Evolutionary conservation across 2,797 vertebrate species (phyloP).

Genomic region (Masticophis lateralis): DNA sequence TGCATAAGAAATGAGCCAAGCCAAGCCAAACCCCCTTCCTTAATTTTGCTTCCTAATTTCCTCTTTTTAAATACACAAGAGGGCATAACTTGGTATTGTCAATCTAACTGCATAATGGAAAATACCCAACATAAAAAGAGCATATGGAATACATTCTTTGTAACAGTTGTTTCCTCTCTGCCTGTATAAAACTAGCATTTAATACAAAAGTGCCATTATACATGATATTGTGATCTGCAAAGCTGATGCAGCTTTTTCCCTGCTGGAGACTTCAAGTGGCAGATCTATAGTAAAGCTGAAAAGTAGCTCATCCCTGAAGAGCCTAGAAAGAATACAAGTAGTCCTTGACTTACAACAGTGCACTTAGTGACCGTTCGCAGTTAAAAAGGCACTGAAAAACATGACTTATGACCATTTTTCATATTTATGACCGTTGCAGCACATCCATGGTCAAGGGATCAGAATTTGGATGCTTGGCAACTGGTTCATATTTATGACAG

Average conservation of each 20-base stretch:
- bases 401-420: neutral
- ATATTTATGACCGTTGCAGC: neutral
- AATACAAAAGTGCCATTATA: neutral
- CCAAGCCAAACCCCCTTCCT: neutral
- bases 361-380: neutral
- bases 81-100: neutral
- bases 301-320: neutral
- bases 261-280: neutral
- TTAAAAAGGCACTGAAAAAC: neutral
- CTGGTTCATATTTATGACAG: neutral
- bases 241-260: neutral
- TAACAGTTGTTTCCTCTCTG: neutral
- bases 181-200: neutral
- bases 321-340: neutral
- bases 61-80: neutral
- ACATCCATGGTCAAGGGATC: neutral
- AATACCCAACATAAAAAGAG: neutral
- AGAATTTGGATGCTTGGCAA: neutral
- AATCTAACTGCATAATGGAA: neutral
- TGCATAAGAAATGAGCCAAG: neutral
- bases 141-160: neutral
- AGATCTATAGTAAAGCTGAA: neutral
- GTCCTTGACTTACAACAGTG: neutral
- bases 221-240: neutral
- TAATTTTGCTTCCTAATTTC: neutral